Conservation (phyloP, 2,888 invertebrate genomes). For the Aphidoletes aphidimyza region DNA sequence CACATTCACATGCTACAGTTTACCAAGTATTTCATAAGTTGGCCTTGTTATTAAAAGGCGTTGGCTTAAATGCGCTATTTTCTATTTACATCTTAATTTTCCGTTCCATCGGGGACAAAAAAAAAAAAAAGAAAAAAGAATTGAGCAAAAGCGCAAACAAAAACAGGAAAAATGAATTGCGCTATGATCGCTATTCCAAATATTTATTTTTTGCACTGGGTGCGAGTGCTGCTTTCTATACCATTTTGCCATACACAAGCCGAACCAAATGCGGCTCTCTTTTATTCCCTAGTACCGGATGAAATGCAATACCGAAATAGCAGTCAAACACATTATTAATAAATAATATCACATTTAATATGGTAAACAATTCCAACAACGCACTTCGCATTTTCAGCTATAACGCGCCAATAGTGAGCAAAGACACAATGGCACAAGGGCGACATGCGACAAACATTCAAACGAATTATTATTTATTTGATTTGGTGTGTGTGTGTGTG, state of each 20-base stretch:
- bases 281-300: not conserved
- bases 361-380: conserved; percentile 29
- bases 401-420: not conserved
- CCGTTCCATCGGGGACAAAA: not conserved
- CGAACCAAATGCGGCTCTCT: not conserved
- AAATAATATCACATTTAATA: conserved; percentile 51
- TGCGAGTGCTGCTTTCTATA: no score
- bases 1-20: not conserved
- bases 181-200: conserved; percentile 27
- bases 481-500: conserved; percentile 37
- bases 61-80: not conserved
- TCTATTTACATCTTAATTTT: conserved; percentile 20
- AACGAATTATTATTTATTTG: conserved; percentile 49
- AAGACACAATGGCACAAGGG: not conserved
- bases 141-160: conserved; percentile 14
- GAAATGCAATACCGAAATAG: conserved; percentile 14
- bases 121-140: not conserved
- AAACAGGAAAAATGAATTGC: not conserved
- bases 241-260: not conserved
- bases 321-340: conserved; percentile 44
- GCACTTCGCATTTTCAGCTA: conserved; percentile 17
- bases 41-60: not conserved
- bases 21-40: not conserved
- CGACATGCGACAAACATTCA: conserved; percentile 8
- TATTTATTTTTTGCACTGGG: conserved; percentile 16